Evolutionary conservation across 2,888 invertebrate genomes (phyloP), one percentile per base, ranked within the genome.

Genomic region (Yponomeuta cagnagella): DNA sequence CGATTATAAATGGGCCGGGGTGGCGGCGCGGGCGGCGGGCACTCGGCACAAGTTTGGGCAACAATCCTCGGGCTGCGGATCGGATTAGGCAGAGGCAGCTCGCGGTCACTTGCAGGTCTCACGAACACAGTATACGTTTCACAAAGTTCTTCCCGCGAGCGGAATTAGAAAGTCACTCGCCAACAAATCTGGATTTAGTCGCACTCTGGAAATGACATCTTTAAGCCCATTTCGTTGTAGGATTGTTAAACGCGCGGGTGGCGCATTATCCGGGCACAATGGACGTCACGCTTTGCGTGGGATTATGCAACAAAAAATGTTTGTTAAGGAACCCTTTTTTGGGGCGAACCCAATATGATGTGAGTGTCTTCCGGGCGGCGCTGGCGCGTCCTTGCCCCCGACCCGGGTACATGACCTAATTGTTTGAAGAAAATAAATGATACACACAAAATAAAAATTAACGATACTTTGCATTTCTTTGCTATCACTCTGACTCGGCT

Each of bases 371-470:
- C 86, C 84, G 84, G 80, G 78, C 77, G 76, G 79, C 75, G 76
- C 78, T 80, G 82, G 82, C 52, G 52, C 52, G 52, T 2, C 84
- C 86, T 82, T 83, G 84, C 82, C 77, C 77, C 76, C 84, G 83
- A 87, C 84, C 82, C 80, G 82, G 78, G 80, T 81, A 77, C 82
- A 81, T 77, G 82, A 81, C 86, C 87, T 90, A 90, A 90, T 90
- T 90, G 89, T 88, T 89, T 88, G 88, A 90, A 89, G 89, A 88
- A 89, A 91, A 91, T 88, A 91, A 91, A 90, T 91, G 89, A 90
- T 88, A 85, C 87, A 85, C 87, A 80, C 80, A 84, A 89, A 90
- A 90, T 89, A 88, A 87, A 89, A 88, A 88, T 87, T 87, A 89
- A 90, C 85, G 89, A 85, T 88, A 87, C 84, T 86, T 89, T 83